Evolutionary conservation across 2,888 invertebrate species (phyloP).

Genomic region (Pseudeuparius sepicola): DNA sequence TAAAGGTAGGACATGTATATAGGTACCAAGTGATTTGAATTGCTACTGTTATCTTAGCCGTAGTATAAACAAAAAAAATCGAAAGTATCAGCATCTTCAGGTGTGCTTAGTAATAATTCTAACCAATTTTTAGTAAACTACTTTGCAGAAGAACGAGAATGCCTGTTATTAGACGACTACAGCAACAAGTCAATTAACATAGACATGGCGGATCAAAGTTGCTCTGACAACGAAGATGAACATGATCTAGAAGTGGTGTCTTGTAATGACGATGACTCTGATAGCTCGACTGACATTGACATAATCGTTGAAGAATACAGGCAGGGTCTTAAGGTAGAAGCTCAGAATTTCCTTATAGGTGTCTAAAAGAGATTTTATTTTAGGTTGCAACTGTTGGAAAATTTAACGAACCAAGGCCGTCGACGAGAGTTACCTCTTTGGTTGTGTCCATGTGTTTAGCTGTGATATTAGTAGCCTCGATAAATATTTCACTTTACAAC

Average conservation of each 20-base stretch:
- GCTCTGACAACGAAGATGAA: conserved; percentile 34
- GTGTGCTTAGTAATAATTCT: too few species aligned
- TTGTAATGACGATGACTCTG: conserved; percentile 38
- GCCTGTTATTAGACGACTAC: conserved; percentile 49
- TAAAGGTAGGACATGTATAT: too few species aligned
- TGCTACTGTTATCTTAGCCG: too few species aligned
- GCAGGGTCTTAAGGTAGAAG: conserved; percentile 55
- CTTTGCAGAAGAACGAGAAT: conserved; percentile 49
- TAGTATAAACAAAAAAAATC: too few species aligned
- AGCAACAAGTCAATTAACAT: conserved; percentile 33
- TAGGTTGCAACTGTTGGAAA: conserved; percentile 34
- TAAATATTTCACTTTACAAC: conserved; percentile 28
- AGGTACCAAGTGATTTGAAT: too few species aligned
- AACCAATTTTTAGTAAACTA: too few species aligned
- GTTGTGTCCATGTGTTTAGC: conserved; percentile 29
- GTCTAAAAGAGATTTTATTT: conserved; percentile 18
- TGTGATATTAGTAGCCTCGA: conserved; percentile 27
- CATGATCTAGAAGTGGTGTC: conserved; percentile 29
- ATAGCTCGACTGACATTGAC: conserved; percentile 65
- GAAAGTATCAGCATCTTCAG: too few species aligned
- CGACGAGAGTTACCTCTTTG: conserved; percentile 30
- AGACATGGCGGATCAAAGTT: conserved; percentile 28
- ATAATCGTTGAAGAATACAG: conserved; percentile 68
- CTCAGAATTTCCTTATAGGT: conserved; percentile 7
- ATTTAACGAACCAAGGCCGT: conserved; percentile 29